Conservation (phyloP, 2,888 invertebrate species). For the Hydraecia micacea region DNA sequence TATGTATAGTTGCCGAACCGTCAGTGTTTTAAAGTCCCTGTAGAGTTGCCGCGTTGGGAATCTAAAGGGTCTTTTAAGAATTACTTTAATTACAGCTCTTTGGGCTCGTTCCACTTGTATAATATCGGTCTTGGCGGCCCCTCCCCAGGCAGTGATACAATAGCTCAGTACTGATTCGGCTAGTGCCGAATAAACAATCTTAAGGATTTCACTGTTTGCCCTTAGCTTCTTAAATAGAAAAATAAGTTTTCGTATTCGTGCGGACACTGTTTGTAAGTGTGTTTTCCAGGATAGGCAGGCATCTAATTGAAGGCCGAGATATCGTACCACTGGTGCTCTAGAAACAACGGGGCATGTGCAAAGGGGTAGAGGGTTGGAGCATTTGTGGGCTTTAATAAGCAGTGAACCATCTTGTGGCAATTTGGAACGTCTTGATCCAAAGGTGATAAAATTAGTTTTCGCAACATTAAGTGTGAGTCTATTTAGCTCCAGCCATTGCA, state of each 20-base stretch:
- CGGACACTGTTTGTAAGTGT: neutral
- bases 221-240: neutral
- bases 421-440: no score
- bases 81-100: neutral
- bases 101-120: neutral
- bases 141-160: neutral
- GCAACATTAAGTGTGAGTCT: no score
- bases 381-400: neutral
- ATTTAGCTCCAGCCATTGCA: no score
- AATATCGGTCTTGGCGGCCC: neutral
- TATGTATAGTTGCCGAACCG: neutral
- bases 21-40: neutral
- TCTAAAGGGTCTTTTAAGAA: no score
- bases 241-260: neutral
- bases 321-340: neutral
- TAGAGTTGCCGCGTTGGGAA: no score
- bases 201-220: neutral
- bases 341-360: neutral
- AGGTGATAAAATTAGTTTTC: no score
- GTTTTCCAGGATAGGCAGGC: neutral
- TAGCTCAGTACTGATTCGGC: neutral
- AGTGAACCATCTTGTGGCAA: no score
- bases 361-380: neutral
- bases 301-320: neutral
- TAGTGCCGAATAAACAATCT: neutral